These are phyloP conservation scores for Simalia tracyae DNA, from an alignment of 2,797 vertebrate species.

Conservation along the genomic window DNA sequence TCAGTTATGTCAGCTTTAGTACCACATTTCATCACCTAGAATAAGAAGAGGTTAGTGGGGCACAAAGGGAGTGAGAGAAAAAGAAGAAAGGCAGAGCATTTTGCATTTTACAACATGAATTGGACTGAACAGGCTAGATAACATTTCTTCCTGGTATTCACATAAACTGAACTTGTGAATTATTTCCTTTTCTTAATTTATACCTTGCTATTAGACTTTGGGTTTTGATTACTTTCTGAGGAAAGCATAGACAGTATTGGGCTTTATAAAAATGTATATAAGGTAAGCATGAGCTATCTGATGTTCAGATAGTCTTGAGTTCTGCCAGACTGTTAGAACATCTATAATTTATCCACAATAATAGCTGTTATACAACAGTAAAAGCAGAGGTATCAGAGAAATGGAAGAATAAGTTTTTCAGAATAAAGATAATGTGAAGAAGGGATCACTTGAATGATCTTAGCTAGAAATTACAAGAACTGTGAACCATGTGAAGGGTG, in stretches of 20 bases:
- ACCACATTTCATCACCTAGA: no score
- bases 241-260: not conserved
- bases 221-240: not conserved
- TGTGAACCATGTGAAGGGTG: not conserved
- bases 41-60: no score
- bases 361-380: conserved; percentile 31
- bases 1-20: no score
- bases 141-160: not conserved
- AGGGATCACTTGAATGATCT: not conserved
- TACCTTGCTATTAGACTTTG: not conserved
- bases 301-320: not conserved
- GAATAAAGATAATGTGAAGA: not conserved
- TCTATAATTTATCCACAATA: conserved; percentile 17
- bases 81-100: no score
- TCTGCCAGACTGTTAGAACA: conserved; percentile 30
- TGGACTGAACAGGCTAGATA: not conserved
- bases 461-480: not conserved
- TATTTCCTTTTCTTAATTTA: not conserved
- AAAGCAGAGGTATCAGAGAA: conserved; percentile 16
- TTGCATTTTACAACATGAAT: no score
- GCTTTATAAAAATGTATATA: not conserved
- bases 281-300: not conserved
- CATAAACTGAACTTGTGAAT: not conserved
- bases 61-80: no score
- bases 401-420: not conserved